Percentiles rank a stretch among this genome's conserved stretches.
These are phyloP conservation scores for Pelusios castaneus DNA, from an alignment of 2,113 vertebrate species.

Conservation along the genomic window DNA sequence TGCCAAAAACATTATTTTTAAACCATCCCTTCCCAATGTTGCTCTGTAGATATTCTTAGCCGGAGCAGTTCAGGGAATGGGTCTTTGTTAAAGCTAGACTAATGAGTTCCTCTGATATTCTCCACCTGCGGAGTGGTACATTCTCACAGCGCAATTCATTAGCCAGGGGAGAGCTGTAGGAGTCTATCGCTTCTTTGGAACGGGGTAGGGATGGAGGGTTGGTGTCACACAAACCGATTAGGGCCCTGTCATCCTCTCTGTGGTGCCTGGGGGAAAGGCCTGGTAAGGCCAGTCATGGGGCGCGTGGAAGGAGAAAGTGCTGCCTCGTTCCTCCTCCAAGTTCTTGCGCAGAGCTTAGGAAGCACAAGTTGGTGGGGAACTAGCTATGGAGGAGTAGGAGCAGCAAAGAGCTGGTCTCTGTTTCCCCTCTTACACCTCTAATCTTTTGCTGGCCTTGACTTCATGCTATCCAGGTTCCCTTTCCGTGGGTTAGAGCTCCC, in stretches of 20 bases:
- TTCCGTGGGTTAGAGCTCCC: neutral
- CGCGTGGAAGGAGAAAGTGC: neutral
- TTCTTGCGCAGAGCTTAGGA: neutral
- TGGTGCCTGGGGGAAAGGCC: neutral
- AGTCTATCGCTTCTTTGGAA: neutral
- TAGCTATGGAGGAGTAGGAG: neutral
- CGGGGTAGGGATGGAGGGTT: neutral
- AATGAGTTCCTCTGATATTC: neutral
- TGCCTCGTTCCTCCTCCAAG: neutral
- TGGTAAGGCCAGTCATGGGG: neutral
- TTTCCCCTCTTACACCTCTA: neutral
- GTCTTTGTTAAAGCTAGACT: neutral
- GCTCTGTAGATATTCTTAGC: neutral
- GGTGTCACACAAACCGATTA: neutral
- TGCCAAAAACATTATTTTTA: neutral
- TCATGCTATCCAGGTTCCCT: neutral
- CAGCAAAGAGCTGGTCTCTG: neutral
- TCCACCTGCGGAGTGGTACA: neutral
- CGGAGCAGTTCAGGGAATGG: neutral
- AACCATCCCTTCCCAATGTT: neutral
- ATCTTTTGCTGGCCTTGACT: neutral
- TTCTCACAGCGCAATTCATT: neutral
- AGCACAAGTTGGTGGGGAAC: neutral
- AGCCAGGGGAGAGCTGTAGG: neutral
- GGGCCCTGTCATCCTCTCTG: neutral